These are phyloP conservation scores for Dermatemys mawii DNA, from an alignment of 2,113 vertebrate genomes.

Conservation along the genomic window DNA sequence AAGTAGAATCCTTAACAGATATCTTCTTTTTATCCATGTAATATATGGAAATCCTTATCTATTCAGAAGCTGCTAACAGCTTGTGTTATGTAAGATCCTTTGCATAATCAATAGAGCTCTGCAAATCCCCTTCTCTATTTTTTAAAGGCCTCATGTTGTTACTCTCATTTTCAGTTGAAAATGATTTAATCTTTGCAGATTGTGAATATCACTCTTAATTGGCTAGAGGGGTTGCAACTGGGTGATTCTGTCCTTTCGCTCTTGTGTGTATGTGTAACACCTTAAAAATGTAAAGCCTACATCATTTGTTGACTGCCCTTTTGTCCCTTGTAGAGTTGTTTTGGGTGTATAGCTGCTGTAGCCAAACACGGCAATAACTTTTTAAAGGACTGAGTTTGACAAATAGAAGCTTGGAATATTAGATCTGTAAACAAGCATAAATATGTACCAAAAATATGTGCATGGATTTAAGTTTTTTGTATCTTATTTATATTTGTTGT, in stretches of 20 bases:
- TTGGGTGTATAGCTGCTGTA: neutral
- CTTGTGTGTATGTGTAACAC: neutral
- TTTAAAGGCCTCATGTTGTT: neutral
- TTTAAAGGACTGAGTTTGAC: neutral
- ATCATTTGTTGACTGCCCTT: neutral
- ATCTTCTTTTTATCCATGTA: neutral
- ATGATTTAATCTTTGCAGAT: neutral
- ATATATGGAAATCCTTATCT: neutral
- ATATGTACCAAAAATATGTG: fast-evolving
- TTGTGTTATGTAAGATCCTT: neutral
- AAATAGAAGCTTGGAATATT: neutral
- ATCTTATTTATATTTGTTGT: neutral
- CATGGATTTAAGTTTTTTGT: neutral
- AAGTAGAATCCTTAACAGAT: fast-evolving
- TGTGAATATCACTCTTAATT: neutral
- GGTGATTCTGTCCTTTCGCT: neutral
- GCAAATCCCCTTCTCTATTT: neutral
- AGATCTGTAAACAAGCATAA: neutral
- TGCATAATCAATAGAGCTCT: neutral
- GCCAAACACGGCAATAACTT: neutral
- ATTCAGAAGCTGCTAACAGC: fast-evolving
- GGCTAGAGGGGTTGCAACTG: neutral
- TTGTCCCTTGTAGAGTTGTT: neutral
- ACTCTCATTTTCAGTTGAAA: neutral
- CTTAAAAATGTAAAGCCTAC: neutral